Evolutionary conservation across 2,888 invertebrate genomes (phyloP).

Genomic region (Drosophila birchii): DNA sequence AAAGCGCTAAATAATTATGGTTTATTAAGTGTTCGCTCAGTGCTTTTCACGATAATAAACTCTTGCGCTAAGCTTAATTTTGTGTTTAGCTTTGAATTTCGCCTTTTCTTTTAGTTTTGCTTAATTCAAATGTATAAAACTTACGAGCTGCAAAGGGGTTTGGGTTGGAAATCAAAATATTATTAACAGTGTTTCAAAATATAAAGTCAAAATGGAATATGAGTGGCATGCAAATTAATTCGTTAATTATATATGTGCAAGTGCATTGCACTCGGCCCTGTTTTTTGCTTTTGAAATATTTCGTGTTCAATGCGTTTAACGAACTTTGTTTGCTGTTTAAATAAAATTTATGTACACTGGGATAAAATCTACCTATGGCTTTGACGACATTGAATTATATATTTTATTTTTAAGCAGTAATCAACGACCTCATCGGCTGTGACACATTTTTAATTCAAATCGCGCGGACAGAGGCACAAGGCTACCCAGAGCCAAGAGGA

Average conservation of each 20-base stretch:
- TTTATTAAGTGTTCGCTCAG: slow-evolving; percentile 82
- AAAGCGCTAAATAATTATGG: slow-evolving; percentile 64
- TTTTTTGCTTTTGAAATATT: slow-evolving; percentile 16
- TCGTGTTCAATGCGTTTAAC: slow-evolving; percentile 67
- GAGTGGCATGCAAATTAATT: slow-evolving; percentile 27
- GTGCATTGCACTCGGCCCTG: slow-evolving; percentile 50
- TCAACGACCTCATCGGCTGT: slow-evolving; percentile 42
- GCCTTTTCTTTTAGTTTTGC: slow-evolving; percentile 49
- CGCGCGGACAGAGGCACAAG: slow-evolving; percentile 51
- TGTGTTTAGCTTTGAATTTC: slow-evolving; percentile 23
- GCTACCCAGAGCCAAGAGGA: slow-evolving; percentile 25
- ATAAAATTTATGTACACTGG: too few species aligned
- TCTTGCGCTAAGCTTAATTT: slow-evolving; percentile 61
- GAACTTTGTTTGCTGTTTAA: slow-evolving; percentile 61
- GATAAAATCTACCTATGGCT: neutral
- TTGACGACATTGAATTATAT: slow-evolving; percentile 55
- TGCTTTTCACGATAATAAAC: slow-evolving; percentile 83
- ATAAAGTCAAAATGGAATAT: slow-evolving; percentile 25
- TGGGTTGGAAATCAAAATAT: slow-evolving; percentile 48
- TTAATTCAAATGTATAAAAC: slow-evolving; percentile 63
- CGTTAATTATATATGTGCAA: slow-evolving; percentile 31
- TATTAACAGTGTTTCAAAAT: slow-evolving; percentile 45
- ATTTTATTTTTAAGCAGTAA: slow-evolving; percentile 33
- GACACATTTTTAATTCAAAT: slow-evolving; percentile 67
- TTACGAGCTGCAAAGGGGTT: slow-evolving; percentile 69